Evolutionary conservation across 2,888 invertebrate genomes (phyloP), one percentile per base, ranked within the genome.

Genomic region (Limnephilus marmoratus): DNA sequence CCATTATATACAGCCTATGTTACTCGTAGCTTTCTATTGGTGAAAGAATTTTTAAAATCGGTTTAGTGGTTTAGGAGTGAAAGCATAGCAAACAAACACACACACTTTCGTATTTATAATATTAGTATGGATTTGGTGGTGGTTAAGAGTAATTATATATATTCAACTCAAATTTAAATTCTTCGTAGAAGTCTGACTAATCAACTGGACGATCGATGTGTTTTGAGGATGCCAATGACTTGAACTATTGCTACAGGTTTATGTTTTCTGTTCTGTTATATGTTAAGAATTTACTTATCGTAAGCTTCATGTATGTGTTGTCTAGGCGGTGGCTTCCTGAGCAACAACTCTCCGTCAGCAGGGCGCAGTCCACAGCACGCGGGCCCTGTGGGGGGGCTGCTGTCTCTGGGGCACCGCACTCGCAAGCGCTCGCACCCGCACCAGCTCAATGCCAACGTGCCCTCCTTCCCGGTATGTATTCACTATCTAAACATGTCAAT

Each of bases 341-440:
- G 94, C 81, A 94, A 94, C 93, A 94, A 95, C 94, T 95, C 95
- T 0, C 95, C 95, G 24, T 92, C 92, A 37, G 87, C 93, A 41
- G 93, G 90, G 29, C 93, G 93, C 49, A 94, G 94, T 85, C 94
- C 94, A 2, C 93, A 91, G 91, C 94, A 92, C 90, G 89, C 81
- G 13, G 85, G 90, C 18, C 91, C 94, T 94, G 41, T 94, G 93
- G 82, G 94, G 94, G 95, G 45, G 94, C 95, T 34, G 94, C 95
- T 90, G 94, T 95, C 94, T 94, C 95, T 95, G 34, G 95, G 94
- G 95, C 95, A 94, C 94, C 96, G 95, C 93, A 95, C 95, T 94
- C 95, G 97, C 53, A 96, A 97, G 94, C 95, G 96, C 91, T 96
- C 96, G 45, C 96, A 96, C 94, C 96, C 96, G 91, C 96, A 96